Percentiles rank a stretch among this genome's conserved stretches.
phyloP scores from a whole-genome alignment of 2,113 vertebrate species.

The Megaceryle torquata region DNA sequence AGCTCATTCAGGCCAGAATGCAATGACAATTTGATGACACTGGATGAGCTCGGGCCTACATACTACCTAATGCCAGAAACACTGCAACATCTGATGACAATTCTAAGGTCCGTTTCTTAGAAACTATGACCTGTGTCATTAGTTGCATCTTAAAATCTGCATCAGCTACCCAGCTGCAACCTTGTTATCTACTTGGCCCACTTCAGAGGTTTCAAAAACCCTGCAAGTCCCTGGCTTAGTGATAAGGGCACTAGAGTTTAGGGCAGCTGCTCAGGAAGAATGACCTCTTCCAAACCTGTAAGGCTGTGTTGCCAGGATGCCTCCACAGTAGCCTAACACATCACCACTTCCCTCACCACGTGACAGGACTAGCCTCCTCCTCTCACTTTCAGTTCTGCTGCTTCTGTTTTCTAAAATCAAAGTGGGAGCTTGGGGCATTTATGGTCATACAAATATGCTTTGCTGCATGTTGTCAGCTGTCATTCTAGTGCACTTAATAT shows the following conservation, averaged over 20 bases:
- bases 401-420: neutral
- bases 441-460: neutral
- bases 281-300: neutral
- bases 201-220: neutral
- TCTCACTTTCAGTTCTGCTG: neutral
- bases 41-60: neutral
- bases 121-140: neutral
- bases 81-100: neutral
- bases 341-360: neutral
- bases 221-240: neutral
- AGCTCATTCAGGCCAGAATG: neutral
- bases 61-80: neutral
- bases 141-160: neutral
- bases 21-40: neutral
- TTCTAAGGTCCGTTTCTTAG: neutral
- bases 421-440: neutral
- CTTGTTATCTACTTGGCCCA: neutral
- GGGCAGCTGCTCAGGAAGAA: neutral
- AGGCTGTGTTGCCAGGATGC: neutral
- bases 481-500: neutral
- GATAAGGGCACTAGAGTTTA: neutral
- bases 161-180: neutral
- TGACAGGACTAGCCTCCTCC: neutral
- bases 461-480: neutral
- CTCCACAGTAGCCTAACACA: neutral